Percentiles rank a stretch among this genome's conserved stretches.
Evolutionary conservation across 2,113 vertebrate species (phyloP).

Genomic region (Neodontobutis hainanensis): DNA sequence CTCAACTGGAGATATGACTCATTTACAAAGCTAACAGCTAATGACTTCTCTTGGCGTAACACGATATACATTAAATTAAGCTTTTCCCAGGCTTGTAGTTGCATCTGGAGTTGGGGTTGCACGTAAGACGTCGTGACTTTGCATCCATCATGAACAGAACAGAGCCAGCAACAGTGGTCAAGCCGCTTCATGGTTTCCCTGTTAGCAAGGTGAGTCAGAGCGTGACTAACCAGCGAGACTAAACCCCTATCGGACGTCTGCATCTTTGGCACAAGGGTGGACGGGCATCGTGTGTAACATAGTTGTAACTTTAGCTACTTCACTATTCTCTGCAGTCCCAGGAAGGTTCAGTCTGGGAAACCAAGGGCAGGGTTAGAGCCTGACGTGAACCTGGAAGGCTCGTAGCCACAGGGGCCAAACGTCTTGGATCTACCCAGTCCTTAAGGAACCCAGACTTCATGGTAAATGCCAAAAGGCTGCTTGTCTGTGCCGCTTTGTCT

Average conservation of each 20-base stretch:
- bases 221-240: conserved; percentile 71
- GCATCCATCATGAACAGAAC: conserved; percentile 25
- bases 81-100: conserved; percentile 57
- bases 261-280: conserved; percentile 52
- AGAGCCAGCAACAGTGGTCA: conserved; percentile 50
- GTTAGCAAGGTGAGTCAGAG: conserved; percentile 74
- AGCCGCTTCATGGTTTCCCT: conserved; percentile 61
- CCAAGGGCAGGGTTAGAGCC: conserved; percentile 50
- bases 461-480: conserved; percentile 40
- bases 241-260: conserved; percentile 61
- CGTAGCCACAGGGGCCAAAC: conserved; percentile 52
- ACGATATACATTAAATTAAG: conserved; percentile 54
- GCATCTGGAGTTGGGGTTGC: conserved; percentile 43
- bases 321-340: conserved; percentile 34
- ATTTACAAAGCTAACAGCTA: conserved; percentile 41
- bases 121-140: conserved; percentile 67
- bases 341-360: conserved; percentile 36
- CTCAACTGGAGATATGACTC: conserved; percentile 57
- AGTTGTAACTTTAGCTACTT: conserved; percentile 54
- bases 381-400: conserved; percentile 65
- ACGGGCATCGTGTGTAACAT: conserved; percentile 46
- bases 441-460: conserved; percentile 47
- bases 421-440: conserved; percentile 62
- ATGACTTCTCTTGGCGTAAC: conserved; percentile 56
- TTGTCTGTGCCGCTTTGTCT: conserved; percentile 30